Conservation (phyloP, 2,888 invertebrate species). For the Pachliopta kotzebuea region DNA sequence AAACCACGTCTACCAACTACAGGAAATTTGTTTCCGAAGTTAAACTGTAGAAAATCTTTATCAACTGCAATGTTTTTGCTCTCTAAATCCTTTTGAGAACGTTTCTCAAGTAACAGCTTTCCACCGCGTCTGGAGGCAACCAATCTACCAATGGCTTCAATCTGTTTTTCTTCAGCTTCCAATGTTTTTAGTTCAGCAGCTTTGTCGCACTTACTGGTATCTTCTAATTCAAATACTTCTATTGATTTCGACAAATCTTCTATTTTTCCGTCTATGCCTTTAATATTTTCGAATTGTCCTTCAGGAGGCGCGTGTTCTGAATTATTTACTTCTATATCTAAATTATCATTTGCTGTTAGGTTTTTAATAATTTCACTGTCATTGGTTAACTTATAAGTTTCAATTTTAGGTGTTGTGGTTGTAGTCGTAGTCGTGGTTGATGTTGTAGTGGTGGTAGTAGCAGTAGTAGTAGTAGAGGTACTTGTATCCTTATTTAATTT, state of each 20-base stretch:
- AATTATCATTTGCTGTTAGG: constrained; percentile 40
- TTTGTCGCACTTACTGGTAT: constrained; percentile 58
- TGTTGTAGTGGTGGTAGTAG: constrained; percentile 30
- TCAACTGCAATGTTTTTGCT: constrained; percentile 62
- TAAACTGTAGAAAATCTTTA: constrained; percentile 59
- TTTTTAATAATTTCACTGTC: constrained; percentile 32
- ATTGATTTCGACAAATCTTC: constrained; percentile 65
- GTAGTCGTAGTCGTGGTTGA: constrained; percentile 38
- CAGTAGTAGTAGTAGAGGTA: constrained; percentile 37
- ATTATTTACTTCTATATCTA: constrained; percentile 46
- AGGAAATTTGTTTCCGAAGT: constrained; percentile 64
- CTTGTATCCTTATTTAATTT: constrained; percentile 39
- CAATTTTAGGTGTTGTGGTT: constrained; percentile 36
- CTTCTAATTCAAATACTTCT: constrained; percentile 71
- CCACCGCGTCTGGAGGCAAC: constrained; percentile 64
- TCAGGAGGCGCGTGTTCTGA: constrained; percentile 41
- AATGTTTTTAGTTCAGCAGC: constrained; percentile 60
- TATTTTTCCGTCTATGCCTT: constrained; percentile 71
- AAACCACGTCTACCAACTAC: constrained; percentile 60
- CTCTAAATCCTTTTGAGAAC: constrained; percentile 67
- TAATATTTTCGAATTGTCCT: constrained; percentile 48
- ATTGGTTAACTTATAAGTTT: constrained; percentile 32
- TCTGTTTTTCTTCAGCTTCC: constrained; percentile 74
- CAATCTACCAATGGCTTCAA: constrained; percentile 72
- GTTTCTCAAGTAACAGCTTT: constrained; percentile 63